Percentiles rank a stretch among this genome's conserved stretches.
These are phyloP conservation scores for Bedellia somnulentella DNA, from an alignment of 2,888 invertebrate genomes.

Conservation along the genomic window DNA sequence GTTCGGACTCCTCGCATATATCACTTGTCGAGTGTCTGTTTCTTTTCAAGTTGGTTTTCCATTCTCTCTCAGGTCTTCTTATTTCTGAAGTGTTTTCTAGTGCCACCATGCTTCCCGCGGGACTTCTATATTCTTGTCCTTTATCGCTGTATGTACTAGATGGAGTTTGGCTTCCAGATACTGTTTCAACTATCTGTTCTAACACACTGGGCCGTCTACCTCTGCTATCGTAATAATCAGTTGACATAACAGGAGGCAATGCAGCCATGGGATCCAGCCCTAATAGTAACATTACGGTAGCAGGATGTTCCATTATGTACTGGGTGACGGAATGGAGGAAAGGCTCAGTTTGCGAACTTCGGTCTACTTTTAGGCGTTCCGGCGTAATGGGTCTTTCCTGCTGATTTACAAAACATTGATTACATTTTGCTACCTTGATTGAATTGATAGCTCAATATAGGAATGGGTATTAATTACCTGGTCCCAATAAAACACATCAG, in stretches of 20 bases:
- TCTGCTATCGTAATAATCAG: constrained; percentile 48
- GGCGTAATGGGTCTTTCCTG: constrained; percentile 42
- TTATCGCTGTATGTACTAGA: constrained; percentile 43
- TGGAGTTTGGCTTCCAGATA: constrained; percentile 44
- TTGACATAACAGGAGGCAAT: constrained; percentile 34
- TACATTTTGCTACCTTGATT: too few species aligned
- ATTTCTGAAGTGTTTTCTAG: constrained; percentile 29
- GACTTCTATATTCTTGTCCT: constrained; percentile 27
- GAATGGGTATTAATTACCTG: too few species aligned
- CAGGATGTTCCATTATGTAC: constrained; percentile 73
- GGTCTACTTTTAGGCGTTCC: constrained; percentile 35
- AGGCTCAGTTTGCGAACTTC: constrained; percentile 66
- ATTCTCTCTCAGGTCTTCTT: constrained; percentile 35
- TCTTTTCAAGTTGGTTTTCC: constrained; percentile 30
- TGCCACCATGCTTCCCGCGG: constrained; percentile 32
- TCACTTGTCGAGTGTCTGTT: constrained; percentile 73
- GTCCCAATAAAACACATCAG: constrained; percentile 81
- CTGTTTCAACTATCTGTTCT: constrained; percentile 47
- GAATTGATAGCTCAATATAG: too few species aligned
- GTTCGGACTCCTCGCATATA: constrained; percentile 60
- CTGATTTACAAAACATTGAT: too few species aligned
- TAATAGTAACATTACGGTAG: constrained; percentile 70
- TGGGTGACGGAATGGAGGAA: constrained; percentile 62
- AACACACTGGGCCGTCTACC: constrained; percentile 39
- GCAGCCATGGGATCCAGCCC: constrained; percentile 68